Evolutionary conservation across 2,797 vertebrate genomes (phyloP).

Genomic region (Muscicapa striata): DNA sequence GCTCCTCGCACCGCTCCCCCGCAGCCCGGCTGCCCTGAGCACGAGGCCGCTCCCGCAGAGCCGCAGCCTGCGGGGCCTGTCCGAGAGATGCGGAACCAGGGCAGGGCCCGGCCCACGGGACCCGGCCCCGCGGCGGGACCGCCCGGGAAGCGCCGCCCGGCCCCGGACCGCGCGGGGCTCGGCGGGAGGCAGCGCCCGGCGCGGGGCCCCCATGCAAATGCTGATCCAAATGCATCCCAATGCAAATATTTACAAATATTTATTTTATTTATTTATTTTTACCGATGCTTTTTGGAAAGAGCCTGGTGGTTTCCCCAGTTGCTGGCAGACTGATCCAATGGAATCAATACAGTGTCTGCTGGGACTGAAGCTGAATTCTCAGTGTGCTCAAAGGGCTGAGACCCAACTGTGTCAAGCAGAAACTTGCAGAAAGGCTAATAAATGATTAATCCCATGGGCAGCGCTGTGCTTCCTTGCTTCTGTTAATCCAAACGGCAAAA

Average conservation of each 20-base stretch:
- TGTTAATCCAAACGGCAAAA: not conserved
- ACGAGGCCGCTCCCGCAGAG: no score
- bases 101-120: no score
- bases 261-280: not conserved
- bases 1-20: no score
- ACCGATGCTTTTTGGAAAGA: not conserved
- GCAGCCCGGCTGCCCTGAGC: no score
- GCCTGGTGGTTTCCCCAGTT: not conserved
- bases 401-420: not conserved
- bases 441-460: accelerated
- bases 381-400: not conserved
- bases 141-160: not conserved
- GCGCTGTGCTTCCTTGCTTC: not conserved
- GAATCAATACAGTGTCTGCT: not conserved
- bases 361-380: not conserved
- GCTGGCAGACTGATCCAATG: not conserved
- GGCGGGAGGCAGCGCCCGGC: not conserved
- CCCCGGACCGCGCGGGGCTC: no score
- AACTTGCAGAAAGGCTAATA: not conserved
- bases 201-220: not conserved
- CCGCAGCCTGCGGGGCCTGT: no score
- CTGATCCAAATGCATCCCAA: not conserved
- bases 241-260: not conserved
- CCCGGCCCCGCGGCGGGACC: not conserved
- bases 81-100: no score